phyloP scores from a whole-genome alignment of 2,113 vertebrate species.

The Machaerirhynchus nigripectus region DNA sequence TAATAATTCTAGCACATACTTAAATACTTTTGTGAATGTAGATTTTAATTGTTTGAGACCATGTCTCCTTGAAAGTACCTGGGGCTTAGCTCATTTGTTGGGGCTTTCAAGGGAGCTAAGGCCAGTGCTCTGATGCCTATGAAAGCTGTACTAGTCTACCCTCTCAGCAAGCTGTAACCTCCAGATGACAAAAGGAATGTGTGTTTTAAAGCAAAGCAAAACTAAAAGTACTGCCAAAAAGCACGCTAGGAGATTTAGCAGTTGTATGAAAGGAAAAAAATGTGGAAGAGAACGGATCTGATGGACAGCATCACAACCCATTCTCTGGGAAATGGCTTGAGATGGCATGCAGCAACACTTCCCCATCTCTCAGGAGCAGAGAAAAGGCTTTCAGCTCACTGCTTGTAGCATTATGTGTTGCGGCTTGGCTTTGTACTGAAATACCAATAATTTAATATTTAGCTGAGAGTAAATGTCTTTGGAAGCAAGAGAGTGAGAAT shows the following conservation, averaged over 20 bases:
- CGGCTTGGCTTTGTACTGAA: background rate
- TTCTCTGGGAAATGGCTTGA: background rate
- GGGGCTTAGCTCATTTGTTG: background rate
- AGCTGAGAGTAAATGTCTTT: background rate
- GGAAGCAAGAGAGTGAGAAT: background rate
- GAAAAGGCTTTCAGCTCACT: background rate
- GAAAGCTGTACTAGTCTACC: background rate
- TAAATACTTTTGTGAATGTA: background rate
- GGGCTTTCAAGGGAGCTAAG: background rate
- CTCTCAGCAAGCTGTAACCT: background rate
- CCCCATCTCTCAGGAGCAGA: background rate
- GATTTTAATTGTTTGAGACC: background rate
- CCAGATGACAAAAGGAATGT: background rate
- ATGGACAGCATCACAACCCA: accelerated
- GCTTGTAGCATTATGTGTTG: background rate
- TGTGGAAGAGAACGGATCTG: background rate
- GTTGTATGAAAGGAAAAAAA: background rate
- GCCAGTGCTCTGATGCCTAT: background rate
- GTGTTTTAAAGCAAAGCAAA: background rate
- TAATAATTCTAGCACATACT: background rate
- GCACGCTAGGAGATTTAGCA: background rate
- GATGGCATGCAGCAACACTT: background rate
- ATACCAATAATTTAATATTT: background rate
- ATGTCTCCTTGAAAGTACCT: accelerated
- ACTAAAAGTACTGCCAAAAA: background rate